Conservation (phyloP, 2,113 vertebrate genomes). For the Paedocypris sp. region DNA sequence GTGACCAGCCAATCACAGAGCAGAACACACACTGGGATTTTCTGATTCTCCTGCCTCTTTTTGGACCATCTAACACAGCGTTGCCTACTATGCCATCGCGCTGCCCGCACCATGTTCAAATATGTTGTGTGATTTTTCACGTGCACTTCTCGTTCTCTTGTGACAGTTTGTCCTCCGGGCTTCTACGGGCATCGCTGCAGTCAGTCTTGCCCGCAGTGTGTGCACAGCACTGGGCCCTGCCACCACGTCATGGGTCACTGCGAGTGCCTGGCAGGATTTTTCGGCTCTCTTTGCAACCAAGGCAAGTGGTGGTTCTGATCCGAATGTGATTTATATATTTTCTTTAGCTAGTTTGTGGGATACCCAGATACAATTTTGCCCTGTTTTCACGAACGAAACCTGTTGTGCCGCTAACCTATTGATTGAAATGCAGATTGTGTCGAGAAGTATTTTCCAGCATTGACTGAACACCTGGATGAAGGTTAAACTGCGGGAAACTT, state of each 20-base stretch:
- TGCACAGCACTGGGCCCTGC: conserved; percentile 85
- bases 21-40: no score
- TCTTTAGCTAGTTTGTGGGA: not conserved
- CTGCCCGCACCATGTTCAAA: not conserved
- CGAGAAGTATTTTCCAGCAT: no score
- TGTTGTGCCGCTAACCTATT: no score
- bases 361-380: no score
- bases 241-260: conserved; percentile 86
- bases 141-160: not conserved
- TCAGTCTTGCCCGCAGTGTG: conserved; percentile 85
- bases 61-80: no score
- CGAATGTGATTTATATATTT: not conserved
- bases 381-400: no score
- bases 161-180: conserved; percentile 81
- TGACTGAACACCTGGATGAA: no score
- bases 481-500: no score
- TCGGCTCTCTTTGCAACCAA: conserved; percentile 87
- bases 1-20: no score
- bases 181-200: conserved; percentile 85
- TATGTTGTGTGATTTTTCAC: not conserved
- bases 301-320: conserved; percentile 59
- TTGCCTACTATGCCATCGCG: not conserved
- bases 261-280: conserved; percentile 86
- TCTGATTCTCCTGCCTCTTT: no score
- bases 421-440: no score